phyloP scores from a whole-genome alignment of 2,113 vertebrate species.

The Grantiella picta region DNA sequence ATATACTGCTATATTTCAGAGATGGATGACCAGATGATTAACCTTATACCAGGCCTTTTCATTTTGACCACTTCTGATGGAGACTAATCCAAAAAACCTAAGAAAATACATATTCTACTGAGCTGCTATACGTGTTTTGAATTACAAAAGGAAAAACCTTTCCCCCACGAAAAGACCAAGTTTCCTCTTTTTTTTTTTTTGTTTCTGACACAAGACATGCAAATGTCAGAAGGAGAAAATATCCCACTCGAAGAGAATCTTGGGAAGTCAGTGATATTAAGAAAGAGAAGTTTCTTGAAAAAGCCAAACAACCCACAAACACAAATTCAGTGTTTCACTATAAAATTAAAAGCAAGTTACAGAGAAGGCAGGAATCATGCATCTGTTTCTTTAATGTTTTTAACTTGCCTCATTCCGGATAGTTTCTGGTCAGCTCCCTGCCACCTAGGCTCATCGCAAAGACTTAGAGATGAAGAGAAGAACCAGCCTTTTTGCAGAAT shows the following conservation, averaged over 20 bases:
- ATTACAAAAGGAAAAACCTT: neutral
- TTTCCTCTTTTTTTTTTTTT: neutral
- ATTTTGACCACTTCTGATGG: neutral
- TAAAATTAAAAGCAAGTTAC: neutral
- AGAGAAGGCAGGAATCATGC: neutral
- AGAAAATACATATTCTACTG: neutral
- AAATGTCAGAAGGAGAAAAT: neutral
- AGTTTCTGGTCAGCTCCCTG: neutral
- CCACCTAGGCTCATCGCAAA: neutral
- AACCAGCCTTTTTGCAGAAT: neutral
- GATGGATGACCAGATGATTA: neutral
- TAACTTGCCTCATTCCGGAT: neutral
- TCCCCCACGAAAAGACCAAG: neutral
- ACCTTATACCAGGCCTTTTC: neutral
- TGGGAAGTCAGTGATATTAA: neutral
- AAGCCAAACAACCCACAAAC: neutral
- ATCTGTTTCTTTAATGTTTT: neutral
- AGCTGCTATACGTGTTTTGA: neutral
- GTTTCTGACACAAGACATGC: slow-evolving; percentile 13
- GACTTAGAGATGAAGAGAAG: neutral
- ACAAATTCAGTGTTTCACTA: neutral
- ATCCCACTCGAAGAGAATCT: neutral
- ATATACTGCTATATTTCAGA: neutral
- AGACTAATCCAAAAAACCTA: neutral
- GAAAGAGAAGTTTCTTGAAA: neutral